Evolutionary conservation across 2,888 invertebrate species (phyloP).

Genomic region (Plagodis pulveraria): DNA sequence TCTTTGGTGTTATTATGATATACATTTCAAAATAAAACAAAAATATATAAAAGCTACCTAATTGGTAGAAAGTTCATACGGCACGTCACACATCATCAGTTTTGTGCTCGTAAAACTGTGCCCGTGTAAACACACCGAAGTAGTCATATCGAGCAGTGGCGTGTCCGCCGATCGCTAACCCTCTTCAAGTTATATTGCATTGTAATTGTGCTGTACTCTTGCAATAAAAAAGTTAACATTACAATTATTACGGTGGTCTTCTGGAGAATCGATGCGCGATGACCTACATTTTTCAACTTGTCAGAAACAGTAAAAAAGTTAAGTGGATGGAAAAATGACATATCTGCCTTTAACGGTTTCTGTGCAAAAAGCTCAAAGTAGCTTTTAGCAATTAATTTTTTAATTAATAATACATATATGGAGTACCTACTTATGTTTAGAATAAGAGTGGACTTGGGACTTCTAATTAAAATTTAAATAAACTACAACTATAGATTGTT

Average conservation of each 20-base stretch:
- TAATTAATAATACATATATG: too few species aligned
- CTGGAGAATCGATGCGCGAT: constrained; percentile 1
- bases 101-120: not conserved
- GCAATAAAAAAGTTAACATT: constrained; percentile 16
- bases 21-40: too few species aligned
- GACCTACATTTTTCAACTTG: not conserved
- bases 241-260: constrained; percentile 1
- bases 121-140: constrained; percentile 2
- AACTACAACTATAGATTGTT: too few species aligned
- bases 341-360: not conserved
- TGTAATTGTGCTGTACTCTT: not conserved
- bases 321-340: not conserved
- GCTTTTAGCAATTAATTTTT: too few species aligned
- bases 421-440: too few species aligned
- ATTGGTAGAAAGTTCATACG: too few species aligned
- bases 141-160: not conserved
- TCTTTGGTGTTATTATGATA: too few species aligned
- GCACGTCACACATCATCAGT: too few species aligned
- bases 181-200: constrained; percentile 12
- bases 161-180: constrained; percentile 8
- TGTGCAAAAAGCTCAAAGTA: too few species aligned
- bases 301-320: not conserved
- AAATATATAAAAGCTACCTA: too few species aligned
- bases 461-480: too few species aligned
- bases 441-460: too few species aligned